Base-by-base conservation (phyloP, 2,888 invertebrate species). In the Steromphala cineraria region DNA sequence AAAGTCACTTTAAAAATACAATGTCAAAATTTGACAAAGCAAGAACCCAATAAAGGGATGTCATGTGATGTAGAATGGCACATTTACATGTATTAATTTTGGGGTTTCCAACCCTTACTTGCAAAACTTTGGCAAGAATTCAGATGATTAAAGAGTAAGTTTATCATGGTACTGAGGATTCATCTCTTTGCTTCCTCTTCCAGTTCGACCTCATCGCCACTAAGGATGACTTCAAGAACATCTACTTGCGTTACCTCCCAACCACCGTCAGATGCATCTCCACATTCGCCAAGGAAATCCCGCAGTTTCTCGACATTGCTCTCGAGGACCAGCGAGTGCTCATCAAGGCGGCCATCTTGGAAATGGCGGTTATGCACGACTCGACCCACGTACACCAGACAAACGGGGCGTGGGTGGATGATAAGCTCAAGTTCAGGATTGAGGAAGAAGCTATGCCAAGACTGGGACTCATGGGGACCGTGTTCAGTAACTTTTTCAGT, bases 241-340 rank as follows among this genome's bases (percentile, higher is more conserved):
- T 90, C 46, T 91, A 89, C 85, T 87, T 89, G 62, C 85, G 87
- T 2, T 90, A 89, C 80, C 81, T 91, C 31, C 90, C 91, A 0
- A 87, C 87, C 31, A 88, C 89, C 46, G 90, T 91, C 62, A 83
- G 85, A 7, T 89, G 88, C 80, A 89, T 91, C 53, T 89, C 91
- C 2, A 87, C 88, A 19, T 90, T 91, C 80, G 90, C 90, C 46
- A 87, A 87, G 79, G 89, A 90, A 74, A 89, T 90, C 67, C 90
- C 90, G 5, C 87, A 90, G 80, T 91, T 91, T 77, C 87, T 88
- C 40, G 85, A 88, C 52, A 82, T 91, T 53, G 82, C 85, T n/a
- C 82, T 86, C 36, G 83, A 82, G 3, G 90, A 90, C 82, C 91
- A 91, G 82, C 84, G 89, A 19, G 82, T 87, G 3, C 85, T 91